A percentile compares a stretch with the other conserved stretches of the same genome.
Evolutionary conservation across 2,888 invertebrate genomes (phyloP).

Genomic region (Hirtodrosophila duncani): DNA sequence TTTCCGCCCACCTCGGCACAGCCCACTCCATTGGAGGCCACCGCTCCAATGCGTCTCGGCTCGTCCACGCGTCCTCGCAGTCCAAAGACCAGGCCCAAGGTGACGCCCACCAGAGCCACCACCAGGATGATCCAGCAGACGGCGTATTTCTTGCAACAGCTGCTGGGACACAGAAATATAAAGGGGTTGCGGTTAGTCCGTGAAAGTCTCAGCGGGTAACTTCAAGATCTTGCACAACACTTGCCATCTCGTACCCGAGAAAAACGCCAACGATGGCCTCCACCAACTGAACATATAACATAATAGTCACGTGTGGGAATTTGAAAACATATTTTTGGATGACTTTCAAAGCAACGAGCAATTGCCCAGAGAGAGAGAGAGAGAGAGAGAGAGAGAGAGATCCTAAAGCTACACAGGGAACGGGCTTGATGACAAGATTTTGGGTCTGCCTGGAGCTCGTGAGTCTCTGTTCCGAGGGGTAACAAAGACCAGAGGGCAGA

Average conservation of each 20-base stretch:
- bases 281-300: conserved; percentile 23
- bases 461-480: no score
- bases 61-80: conserved; percentile 25
- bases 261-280: conserved; percentile 23
- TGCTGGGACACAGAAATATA: neutral
- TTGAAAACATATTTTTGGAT: no score
- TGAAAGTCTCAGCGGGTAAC: neutral
- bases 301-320: no score
- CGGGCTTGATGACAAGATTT: no score
- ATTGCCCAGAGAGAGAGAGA: no score
- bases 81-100: conserved; percentile 64
- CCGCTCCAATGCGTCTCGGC: conserved; percentile 77
- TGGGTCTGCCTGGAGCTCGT: no score
- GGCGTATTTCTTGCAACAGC: conserved; percentile 52
- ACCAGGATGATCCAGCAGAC: conserved; percentile 58
- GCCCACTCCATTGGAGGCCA: conserved; percentile 86
- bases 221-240: conserved; percentile 1
- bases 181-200: neutral
- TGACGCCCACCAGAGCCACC: conserved; percentile 54
- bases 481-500: no score
- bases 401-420: no score
- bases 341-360: no score
- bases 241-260: conserved; percentile 26
- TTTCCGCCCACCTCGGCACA: conserved; percentile 86
- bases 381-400: no score